Percentiles rank a stretch among this genome's conserved stretches.
phyloP scores from a whole-genome alignment of 1,140 invertebrate genomes.

The Magallana angulata region DNA sequence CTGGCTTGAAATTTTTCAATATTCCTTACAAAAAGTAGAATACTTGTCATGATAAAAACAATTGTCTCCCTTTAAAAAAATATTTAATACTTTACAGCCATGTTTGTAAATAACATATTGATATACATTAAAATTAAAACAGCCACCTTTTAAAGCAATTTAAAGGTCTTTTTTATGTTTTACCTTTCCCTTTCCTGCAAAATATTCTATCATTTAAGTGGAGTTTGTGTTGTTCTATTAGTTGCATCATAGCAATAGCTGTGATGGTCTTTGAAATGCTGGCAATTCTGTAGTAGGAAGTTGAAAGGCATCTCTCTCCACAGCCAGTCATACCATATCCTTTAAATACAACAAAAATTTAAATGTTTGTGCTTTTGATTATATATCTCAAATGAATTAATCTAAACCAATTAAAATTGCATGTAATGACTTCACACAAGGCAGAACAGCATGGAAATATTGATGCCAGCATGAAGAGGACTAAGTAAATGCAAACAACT shows the following conservation, averaged over 20 bases:
- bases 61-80: too few species aligned
- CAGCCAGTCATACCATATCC: slow-evolving; percentile 70
- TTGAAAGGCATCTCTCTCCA: slow-evolving; percentile 57
- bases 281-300: slow-evolving; percentile 67
- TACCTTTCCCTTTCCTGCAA: neutral
- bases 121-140: too few species aligned
- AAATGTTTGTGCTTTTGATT: neutral
- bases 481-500: too few species aligned
- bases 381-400: too few species aligned
- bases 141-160: too few species aligned
- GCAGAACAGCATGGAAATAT: too few species aligned
- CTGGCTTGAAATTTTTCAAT: slow-evolving; percentile 53
- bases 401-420: too few species aligned
- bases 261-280: slow-evolving; percentile 75
- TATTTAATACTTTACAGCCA: too few species aligned
- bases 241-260: slow-evolving; percentile 64
- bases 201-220: neutral
- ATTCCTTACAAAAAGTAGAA: slow-evolving; percentile 46
- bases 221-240: slow-evolving; percentile 56
- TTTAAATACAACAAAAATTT: slow-evolving; percentile 34
- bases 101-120: too few species aligned
- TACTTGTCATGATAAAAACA: too few species aligned
- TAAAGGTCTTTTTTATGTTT: neutral
- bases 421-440: too few species aligned
- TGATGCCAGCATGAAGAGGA: too few species aligned